A percentile compares a stretch with the other conserved stretches of the same genome.
Evolutionary conservation across 2,888 invertebrate species (phyloP).

Genomic region (Limnephilus lunatus): DNA sequence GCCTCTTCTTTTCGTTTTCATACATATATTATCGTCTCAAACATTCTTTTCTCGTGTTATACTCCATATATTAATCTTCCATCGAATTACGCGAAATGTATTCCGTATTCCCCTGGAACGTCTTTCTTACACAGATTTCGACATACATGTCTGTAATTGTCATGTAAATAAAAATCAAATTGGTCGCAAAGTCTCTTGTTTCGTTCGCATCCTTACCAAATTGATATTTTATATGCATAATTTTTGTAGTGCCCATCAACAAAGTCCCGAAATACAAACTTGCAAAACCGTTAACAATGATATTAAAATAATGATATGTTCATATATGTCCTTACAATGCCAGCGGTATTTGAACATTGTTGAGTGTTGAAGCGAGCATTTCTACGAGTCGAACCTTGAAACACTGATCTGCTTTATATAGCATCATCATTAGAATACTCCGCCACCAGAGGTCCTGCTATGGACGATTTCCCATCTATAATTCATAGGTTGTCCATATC

Average conservation of each 20-base stretch:
- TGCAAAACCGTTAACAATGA: neutral
- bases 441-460: constrained; percentile 20
- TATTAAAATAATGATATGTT: neutral
- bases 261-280: neutral
- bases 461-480: constrained; percentile 35
- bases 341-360: neutral
- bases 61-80: neutral
- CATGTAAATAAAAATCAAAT: neutral
- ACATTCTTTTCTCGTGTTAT: neutral
- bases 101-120: neutral
- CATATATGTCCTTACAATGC: neutral
- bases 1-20: neutral
- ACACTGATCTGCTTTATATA: constrained; percentile 51
- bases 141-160: too few relatives aligned
- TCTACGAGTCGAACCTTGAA: constrained; percentile 41
- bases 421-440: constrained; percentile 29
- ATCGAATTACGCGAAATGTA: neutral
- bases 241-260: neutral
- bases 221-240: neutral
- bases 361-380: neutral
- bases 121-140: neutral
- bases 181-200: neutral
- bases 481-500: constrained; percentile 42
- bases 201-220: neutral
- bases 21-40: neutral